Conservation (phyloP, 2,888 invertebrate species). For the Helobdella robusta region DNA sequence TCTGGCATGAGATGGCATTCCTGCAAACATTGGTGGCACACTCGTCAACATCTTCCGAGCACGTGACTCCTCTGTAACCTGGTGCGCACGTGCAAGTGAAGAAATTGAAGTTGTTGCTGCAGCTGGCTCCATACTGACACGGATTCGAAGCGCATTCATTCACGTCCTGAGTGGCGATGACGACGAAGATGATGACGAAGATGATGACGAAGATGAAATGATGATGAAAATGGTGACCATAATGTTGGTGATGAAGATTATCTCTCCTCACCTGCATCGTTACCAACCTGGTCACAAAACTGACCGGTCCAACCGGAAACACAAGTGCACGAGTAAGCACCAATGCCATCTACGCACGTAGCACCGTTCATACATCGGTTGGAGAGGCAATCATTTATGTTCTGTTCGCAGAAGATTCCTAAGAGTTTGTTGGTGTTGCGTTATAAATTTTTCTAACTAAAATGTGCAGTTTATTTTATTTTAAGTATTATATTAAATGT, state of each 20-base stretch:
- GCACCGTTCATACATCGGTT: slow-evolving; percentile 34
- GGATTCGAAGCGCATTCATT: slow-evolving; percentile 36
- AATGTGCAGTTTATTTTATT: too few relatives aligned
- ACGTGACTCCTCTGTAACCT: slow-evolving; percentile 57
- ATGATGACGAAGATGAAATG: too few relatives aligned
- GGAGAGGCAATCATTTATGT: slow-evolving; percentile 45
- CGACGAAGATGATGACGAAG: too few relatives aligned
- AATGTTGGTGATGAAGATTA: too few relatives aligned
- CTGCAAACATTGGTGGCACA: slow-evolving; percentile 35
- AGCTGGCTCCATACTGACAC: slow-evolving; percentile 36
- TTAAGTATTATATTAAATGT: too few relatives aligned
- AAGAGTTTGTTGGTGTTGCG: too few relatives aligned
- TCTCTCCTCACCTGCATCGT: too few relatives aligned
- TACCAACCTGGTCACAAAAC: slow-evolving; percentile 27
- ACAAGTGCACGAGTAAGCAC: slow-evolving; percentile 32
- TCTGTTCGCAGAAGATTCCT: slow-evolving; percentile 25
- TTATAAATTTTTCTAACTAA: too few relatives aligned
- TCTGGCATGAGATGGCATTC: slow-evolving; percentile 34
- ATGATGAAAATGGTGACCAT: too few relatives aligned
- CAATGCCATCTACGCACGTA: slow-evolving; percentile 33
- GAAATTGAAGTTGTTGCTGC: slow-evolving; percentile 33
- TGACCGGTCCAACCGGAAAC: slow-evolving; percentile 32
- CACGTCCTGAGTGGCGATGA: slow-evolving; percentile 35
- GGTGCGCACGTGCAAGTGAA: slow-evolving; percentile 35
- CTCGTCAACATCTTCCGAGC: slow-evolving; percentile 48